Evolutionary conservation across 37 sponge, comb jelly and placozoan species (phyloP).

Genomic region (Amphimedon queenslandica): DNA sequence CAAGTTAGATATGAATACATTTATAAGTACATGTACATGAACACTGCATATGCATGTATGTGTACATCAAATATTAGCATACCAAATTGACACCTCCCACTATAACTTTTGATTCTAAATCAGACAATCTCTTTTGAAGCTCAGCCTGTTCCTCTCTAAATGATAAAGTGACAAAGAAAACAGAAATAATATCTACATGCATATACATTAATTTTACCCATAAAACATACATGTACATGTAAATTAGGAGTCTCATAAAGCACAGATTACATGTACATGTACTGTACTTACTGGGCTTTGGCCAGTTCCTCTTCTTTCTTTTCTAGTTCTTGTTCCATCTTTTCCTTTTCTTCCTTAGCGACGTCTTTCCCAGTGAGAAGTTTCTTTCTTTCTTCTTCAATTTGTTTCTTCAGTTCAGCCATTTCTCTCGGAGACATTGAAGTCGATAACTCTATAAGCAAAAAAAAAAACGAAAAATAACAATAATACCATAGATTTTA

Average conservation of each 20-base stretch:
- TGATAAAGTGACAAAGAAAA: background rate
- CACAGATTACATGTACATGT: background rate
- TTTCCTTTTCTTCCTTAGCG: conserved; percentile 80
- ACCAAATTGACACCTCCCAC: conserved; percentile 97
- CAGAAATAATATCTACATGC: too few relatives aligned
- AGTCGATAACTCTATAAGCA: conserved; percentile 2
- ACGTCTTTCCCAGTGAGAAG: conserved; percentile 66
- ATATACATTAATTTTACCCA: too few relatives aligned
- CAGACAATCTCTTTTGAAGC: conserved; percentile 69
- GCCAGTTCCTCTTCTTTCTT: conserved; percentile 73
- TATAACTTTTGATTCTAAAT: conserved; percentile 87
- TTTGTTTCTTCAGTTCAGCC: conserved; percentile 35
- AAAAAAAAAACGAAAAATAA: background rate
- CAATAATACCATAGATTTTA: too few relatives aligned
- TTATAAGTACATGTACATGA: background rate
- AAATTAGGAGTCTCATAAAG: too few relatives aligned
- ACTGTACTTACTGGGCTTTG: conserved; percentile 63
- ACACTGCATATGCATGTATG: background rate
- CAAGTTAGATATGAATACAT: background rate
- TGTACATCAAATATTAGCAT: background rate
- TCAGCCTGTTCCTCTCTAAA: conserved; percentile 69
- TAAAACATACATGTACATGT: conserved; percentile 5
- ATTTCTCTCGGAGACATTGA: conserved; percentile 53
- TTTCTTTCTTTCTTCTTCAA: conserved; percentile 73
- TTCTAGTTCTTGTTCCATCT: conserved; percentile 60